Evolutionary conservation across 2,797 vertebrate genomes (phyloP).

Genomic region (Trichosurus vulpecula): DNA sequence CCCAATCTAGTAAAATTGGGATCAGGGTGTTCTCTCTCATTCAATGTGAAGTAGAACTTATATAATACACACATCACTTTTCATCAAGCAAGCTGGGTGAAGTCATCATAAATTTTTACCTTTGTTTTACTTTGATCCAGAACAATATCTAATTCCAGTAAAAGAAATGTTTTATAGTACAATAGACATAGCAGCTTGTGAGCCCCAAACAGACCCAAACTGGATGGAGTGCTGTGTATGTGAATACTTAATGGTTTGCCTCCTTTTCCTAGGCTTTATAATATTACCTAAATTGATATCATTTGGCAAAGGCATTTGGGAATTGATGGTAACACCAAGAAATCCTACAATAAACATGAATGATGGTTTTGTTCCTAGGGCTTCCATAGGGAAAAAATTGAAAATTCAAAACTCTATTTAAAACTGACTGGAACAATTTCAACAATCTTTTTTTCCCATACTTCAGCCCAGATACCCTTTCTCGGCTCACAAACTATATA

Average conservation of each 20-base stretch:
- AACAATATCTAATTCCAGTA: constrained; percentile 12
- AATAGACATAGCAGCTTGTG: constrained; percentile 49
- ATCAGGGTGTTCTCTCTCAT: neutral
- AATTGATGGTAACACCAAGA: constrained; percentile 52
- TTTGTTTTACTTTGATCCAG: constrained; percentile 39
- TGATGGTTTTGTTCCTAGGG: constrained; percentile 46
- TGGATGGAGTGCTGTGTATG: constrained; percentile 37
- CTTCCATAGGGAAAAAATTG: constrained; percentile 63
- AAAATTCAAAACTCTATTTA: constrained; percentile 43
- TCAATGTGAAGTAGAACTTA: neutral
- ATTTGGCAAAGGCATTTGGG: constrained; percentile 56
- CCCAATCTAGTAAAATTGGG: constrained; percentile 15
- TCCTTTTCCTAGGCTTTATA: constrained; percentile 40
- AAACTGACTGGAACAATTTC: constrained; percentile 21
- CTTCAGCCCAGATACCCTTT: constrained; percentile 57
- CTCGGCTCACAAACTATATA: constrained; percentile 45
- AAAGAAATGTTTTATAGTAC: constrained; percentile 44
- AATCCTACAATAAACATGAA: constrained; percentile 42
- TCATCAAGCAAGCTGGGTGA: constrained; percentile 11
- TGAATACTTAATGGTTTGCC: constrained; percentile 54
- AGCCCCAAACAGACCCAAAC: constrained; percentile 66
- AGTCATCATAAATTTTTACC: constrained; percentile 5
- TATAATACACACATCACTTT: neutral
- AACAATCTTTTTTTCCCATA: constrained; percentile 29
- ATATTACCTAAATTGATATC: constrained; percentile 70